These are phyloP conservation scores for Phoenoteleia sp. DNA, from an alignment of 2,888 invertebrate genomes.

Conservation along the genomic window DNA sequence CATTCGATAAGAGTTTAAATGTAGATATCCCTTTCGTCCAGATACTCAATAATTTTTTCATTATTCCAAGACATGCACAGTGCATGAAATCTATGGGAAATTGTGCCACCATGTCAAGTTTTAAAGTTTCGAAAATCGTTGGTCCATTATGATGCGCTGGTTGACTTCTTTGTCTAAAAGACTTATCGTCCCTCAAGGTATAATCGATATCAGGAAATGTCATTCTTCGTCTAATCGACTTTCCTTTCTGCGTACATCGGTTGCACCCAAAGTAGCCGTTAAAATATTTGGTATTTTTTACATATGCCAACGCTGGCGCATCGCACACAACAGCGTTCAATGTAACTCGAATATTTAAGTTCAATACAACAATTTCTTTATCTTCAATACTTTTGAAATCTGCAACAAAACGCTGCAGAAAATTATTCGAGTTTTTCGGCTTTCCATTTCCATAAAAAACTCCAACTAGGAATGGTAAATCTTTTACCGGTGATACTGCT, in stretches of 20 bases:
- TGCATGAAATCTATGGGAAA: constrained; percentile 7
- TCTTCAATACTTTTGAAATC: no score
- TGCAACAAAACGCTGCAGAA: no score
- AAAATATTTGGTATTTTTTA: not conserved
- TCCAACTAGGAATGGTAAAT: no score
- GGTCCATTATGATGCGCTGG: not conserved
- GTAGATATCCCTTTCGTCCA: not conserved
- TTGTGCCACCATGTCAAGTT: not conserved
- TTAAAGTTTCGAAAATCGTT: not conserved
- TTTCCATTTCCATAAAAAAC: no score
- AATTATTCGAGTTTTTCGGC: no score
- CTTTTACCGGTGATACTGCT: no score
- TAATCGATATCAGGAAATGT: not conserved
- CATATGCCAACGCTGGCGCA: not conserved
- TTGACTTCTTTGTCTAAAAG: not conserved
- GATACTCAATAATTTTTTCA: constrained; percentile 8
- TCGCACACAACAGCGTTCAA: no score
- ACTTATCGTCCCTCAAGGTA: not conserved
- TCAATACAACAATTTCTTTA: no score
- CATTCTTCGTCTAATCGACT: not conserved
- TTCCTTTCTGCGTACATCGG: not conserved
- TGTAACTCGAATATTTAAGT: no score
- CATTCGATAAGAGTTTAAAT: not conserved
- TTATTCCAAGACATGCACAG: constrained; percentile 1
- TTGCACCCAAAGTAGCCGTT: not conserved